phyloP scores from a whole-genome alignment of 2,888 invertebrate species.

The Aradus depressus region DNA sequence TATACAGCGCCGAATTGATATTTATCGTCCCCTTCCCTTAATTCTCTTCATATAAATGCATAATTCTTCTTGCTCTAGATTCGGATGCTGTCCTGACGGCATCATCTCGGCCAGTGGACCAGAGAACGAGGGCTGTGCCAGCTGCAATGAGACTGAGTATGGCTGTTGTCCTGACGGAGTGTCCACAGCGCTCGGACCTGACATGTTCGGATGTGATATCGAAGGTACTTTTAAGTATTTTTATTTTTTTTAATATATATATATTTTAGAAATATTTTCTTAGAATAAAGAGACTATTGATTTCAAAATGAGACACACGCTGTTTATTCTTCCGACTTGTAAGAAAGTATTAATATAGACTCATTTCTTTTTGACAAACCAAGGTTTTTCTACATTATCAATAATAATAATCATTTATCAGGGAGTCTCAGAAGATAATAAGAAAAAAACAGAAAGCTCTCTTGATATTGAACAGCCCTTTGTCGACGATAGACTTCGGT shows the following conservation, averaged over 20 bases:
- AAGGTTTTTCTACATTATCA: too few species aligned
- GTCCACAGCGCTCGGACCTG: slow-evolving; percentile 49
- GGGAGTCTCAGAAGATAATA: too few species aligned
- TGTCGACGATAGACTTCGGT: neutral
- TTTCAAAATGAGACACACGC: neutral
- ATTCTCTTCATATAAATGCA: too few species aligned
- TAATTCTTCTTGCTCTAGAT: too few species aligned
- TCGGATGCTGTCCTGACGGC: slow-evolving; percentile 69
- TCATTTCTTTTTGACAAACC: too few species aligned
- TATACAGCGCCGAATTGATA: too few species aligned
- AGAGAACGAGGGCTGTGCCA: slow-evolving; percentile 46
- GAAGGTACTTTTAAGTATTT: slow-evolving; percentile 2
- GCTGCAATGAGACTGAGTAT: slow-evolving; percentile 37
- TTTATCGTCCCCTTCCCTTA: too few species aligned
- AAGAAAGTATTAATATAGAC: too few species aligned
- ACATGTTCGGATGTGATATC: slow-evolving; percentile 48
- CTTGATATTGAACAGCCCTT: neutral
- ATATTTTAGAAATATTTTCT: neutral
- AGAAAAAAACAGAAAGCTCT: too few species aligned
- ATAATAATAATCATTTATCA: too few species aligned
- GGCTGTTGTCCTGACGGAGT: slow-evolving; percentile 70
- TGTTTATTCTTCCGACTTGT: neutral
- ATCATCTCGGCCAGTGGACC: slow-evolving; percentile 50
- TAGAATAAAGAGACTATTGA: neutral
- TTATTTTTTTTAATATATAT: neutral